Percentiles rank a stretch among this genome's conserved stretches.
phyloP scores from a whole-genome alignment of 2,888 invertebrate species.

The Synergus laeviventris region DNA sequence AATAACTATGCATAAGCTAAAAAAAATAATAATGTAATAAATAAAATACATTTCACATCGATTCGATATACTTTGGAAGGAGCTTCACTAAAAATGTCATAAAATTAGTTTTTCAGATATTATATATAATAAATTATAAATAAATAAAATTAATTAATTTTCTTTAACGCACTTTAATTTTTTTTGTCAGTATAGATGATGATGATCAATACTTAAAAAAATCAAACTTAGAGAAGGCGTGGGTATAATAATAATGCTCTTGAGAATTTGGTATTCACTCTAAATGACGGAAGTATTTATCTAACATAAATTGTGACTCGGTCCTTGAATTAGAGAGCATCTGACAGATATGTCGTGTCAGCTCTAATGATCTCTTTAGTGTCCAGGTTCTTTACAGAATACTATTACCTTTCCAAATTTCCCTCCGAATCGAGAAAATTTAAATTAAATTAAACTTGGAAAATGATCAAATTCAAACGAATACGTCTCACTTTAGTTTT shows the following conservation, averaged over 20 bases:
- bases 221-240: too few species aligned
- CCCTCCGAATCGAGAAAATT: constrained; percentile 7
- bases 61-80: too few species aligned
- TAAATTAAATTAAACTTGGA: constrained; percentile 22
- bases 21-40: too few species aligned
- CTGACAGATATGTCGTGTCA: constrained; percentile 2
- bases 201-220: too few species aligned
- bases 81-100: too few species aligned
- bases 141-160: too few species aligned
- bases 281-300: background rate
- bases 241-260: background rate
- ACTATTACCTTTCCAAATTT: constrained; percentile 20
- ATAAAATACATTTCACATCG: too few species aligned
- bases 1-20: too few species aligned
- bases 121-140: too few species aligned
- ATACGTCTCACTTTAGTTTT: constrained; percentile 14
- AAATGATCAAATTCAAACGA: constrained; percentile 16
- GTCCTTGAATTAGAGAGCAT: background rate
- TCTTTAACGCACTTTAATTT: too few species aligned
- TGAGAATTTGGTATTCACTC: background rate
- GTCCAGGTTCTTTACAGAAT: constrained; percentile 21
- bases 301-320: background rate
- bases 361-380: constrained; percentile 26
- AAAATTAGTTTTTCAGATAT: too few species aligned
- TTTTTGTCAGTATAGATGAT: too few species aligned